A percentile compares a stretch with the other conserved stretches of the same genome.
These are phyloP conservation scores for Ornithorhynchus anatinus DNA, from an alignment of 2,113 vertebrate species.

Conservation along the genomic window DNA sequence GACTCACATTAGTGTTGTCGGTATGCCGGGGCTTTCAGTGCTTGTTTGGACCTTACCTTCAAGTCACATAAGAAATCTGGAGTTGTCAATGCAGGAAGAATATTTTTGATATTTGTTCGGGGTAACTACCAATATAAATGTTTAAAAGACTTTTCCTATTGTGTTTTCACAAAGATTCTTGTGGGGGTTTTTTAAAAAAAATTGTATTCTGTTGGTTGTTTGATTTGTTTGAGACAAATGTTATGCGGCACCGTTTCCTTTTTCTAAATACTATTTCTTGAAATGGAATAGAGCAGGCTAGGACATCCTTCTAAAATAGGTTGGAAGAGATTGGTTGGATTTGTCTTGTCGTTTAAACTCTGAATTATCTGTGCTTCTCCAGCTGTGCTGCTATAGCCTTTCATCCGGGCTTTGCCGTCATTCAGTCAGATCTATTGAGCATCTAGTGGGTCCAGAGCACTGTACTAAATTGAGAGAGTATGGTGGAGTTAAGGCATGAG, in stretches of 20 bases:
- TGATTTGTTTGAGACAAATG: neutral
- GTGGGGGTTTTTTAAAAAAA: neutral
- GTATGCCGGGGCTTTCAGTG: too few species aligned
- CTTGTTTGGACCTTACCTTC: too few species aligned
- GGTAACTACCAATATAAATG: neutral
- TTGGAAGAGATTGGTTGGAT: conserved; percentile 1
- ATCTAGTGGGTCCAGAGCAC: too few species aligned
- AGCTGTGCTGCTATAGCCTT: neutral
- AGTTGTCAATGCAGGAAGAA: too few species aligned
- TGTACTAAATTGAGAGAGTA: too few species aligned
- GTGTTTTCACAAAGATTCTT: neutral
- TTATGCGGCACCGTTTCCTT: neutral
- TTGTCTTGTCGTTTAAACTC: neutral
- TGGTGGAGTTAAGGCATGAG: too few species aligned
- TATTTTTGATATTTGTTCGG: conserved; percentile 1
- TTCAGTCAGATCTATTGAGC: too few species aligned
- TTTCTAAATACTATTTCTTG: conserved; percentile 5
- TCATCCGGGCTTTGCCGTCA: neutral
- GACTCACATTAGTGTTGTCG: too few species aligned
- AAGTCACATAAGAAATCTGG: too few species aligned
- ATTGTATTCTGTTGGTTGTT: neutral
- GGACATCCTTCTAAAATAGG: neutral
- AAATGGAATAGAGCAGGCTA: neutral
- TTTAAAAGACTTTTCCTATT: conserved; percentile 13
- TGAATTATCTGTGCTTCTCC: neutral